phyloP scores from a whole-genome alignment of 2,888 invertebrate genomes.

The Megamerina dolium region DNA sequence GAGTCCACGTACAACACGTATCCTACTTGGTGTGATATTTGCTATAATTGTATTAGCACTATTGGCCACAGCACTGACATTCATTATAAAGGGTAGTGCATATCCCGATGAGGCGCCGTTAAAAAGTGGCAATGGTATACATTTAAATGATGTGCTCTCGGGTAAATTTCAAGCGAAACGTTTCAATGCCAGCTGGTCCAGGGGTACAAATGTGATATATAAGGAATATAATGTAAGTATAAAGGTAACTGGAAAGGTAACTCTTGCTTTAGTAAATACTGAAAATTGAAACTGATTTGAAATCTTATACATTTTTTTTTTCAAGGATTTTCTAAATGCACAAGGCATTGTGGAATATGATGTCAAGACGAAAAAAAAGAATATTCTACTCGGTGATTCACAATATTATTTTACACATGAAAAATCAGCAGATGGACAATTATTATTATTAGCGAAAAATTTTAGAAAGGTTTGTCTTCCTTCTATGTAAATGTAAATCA shows the following conservation, averaged over 20 bases:
- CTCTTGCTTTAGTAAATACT: too few species aligned
- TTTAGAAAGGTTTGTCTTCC: constrained; percentile 56
- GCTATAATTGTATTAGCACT: constrained; percentile 56
- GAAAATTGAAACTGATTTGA: neutral
- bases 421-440: constrained; percentile 61
- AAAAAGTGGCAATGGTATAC: constrained; percentile 46
- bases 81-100: constrained; percentile 50
- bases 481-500: neutral
- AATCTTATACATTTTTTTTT: neutral
- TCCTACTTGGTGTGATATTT: constrained; percentile 54
- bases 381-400: constrained; percentile 26
- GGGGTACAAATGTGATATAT: constrained; percentile 62
- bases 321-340: constrained; percentile 19
- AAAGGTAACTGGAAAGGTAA: too few species aligned
- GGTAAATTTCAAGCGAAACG: constrained; percentile 60
- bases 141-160: constrained; percentile 64
- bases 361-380: constrained; percentile 26
- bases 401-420: constrained; percentile 49
- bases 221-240: constrained; percentile 49
- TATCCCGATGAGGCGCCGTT: constrained; percentile 10
- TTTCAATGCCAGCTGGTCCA: constrained; percentile 78
- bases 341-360: constrained; percentile 39
- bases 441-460: constrained; percentile 58
- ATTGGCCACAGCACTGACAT: constrained; percentile 55
- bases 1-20: constrained; percentile 54